A percentile compares a stretch with the other conserved stretches of the same genome.
phyloP scores from a whole-genome alignment of 92 coral and sea anemone species.

The Umimayanthus chanpuru region DNA sequence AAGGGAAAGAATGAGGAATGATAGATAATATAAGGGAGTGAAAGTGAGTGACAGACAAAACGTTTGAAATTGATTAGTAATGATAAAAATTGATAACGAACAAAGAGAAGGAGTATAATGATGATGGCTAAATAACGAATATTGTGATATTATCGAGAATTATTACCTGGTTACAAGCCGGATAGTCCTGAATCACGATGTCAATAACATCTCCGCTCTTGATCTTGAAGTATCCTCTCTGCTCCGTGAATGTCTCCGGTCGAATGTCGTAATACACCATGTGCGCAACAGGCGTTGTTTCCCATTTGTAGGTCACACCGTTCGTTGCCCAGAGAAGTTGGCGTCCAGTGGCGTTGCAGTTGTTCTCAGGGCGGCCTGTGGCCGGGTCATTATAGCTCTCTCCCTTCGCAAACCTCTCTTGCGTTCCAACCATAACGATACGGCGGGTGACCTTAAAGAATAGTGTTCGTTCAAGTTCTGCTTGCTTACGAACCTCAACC shows the following conservation, averaged over 20 bases:
- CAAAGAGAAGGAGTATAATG: no score
- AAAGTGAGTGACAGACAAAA: no score
- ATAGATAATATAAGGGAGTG: no score
- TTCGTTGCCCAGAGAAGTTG: slow-evolving; percentile 42
- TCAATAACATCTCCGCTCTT: slow-evolving; percentile 52
- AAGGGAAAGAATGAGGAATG: no score
- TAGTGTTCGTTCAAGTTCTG: no score
- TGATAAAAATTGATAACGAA: no score
- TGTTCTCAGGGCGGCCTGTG: slow-evolving; percentile 36
- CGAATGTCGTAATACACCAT: slow-evolving; percentile 45
- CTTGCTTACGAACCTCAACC: no score
- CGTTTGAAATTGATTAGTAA: no score
- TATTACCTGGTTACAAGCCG: slow-evolving; percentile 39
- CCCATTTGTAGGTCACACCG: slow-evolving; percentile 47
- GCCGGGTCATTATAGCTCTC: slow-evolving; percentile 6
- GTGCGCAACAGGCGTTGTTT: slow-evolving; percentile 46
- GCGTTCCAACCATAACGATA: slow-evolving; percentile 46
- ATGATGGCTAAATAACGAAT: no score
- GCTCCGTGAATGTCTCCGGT: slow-evolving; percentile 40
- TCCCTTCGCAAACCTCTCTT: slow-evolving; percentile 32
- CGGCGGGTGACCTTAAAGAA: slow-evolving; percentile 30
- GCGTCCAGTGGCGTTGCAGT: slow-evolving; percentile 49
- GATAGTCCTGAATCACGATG: slow-evolving; percentile 49
- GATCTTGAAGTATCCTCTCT: slow-evolving; percentile 43
- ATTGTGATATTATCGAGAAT: background rate